Base-by-base conservation (phyloP, 2,797 vertebrate genomes). In the Forpus xanthops region DNA sequence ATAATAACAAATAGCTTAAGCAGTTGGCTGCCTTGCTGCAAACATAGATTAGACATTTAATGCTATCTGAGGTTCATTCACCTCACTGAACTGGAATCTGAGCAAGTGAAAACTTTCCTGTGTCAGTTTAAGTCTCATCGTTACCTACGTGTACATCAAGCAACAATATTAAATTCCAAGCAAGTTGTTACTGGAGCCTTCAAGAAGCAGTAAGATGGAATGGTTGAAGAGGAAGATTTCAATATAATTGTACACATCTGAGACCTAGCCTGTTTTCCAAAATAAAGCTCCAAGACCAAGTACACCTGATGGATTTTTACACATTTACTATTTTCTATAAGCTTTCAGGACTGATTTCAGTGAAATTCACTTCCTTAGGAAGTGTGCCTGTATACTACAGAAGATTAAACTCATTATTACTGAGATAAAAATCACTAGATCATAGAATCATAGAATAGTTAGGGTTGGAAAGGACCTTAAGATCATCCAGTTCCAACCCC, bases 51-150 rank as follows among this genome's bases (percentile, higher is more conserved):
- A 74, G 45, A 23, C 21, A 28, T 56, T 93, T 76, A 72, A 92
- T 44, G 58, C 58, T 56, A 21, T 72, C 72, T 76, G 68, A 79
- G 76, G 65, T 83, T 65, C 84, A 76, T 73, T 60, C 87, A 86
- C 65, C 65, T 92, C 95, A 80, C 64, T 83, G 91, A 93, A 61
- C 60, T 27, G 60, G 84, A 90, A 85, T 64, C 58, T 55, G 42
- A 86, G 56, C 9, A 35, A 62, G 35, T 8, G 31, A 66, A 90
- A 66, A 45, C 50, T 90, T 92, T 88, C 77, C 45, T 73, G 49
- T 23, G 39, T 66, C 87, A 84, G 42, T 78, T 73, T 75, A 61
- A 76, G 72, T 58, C 0, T 0, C 52, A 21, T 44, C 0, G 0
- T 56, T 83, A 64, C 53, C 50, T 44, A n/a, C 33, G 15, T 2